A percentile compares a stretch with the other conserved stretches of the same genome.
Evolutionary conservation across 2,888 invertebrate genomes (phyloP).

Genomic region (Drosophila koepferae): DNA sequence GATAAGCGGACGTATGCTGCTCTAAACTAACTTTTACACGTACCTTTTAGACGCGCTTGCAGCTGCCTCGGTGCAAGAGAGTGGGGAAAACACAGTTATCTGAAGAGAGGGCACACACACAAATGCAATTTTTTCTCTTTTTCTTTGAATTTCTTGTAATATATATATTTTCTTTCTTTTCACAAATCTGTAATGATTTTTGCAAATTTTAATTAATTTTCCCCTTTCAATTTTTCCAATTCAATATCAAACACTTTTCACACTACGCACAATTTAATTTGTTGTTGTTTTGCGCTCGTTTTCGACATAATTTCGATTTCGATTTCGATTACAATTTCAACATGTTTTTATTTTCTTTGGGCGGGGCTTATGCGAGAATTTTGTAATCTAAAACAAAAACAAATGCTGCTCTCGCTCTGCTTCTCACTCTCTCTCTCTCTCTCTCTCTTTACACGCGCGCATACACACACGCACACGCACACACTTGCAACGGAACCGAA

Average conservation of each 20-base stretch:
- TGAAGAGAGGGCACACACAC: constrained; percentile 14
- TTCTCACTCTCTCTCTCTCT: constrained; percentile 8
- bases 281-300: constrained; percentile 49
- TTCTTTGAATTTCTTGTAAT: neutral
- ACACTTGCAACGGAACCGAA: constrained; percentile 48
- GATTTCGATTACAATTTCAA: constrained; percentile 57
- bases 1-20: constrained; percentile 53
- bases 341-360: constrained; percentile 57
- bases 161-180: neutral
- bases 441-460: neutral
- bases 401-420: constrained; percentile 35
- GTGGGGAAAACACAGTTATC: constrained; percentile 7
- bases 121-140: constrained; percentile 2
- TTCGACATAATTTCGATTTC: constrained; percentile 45
- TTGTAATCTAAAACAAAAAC: constrained; percentile 69
- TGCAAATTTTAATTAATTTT: constrained; percentile 30
- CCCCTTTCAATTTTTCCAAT: constrained; percentile 16
- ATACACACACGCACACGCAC: constrained; percentile 14
- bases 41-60: constrained; percentile 67
- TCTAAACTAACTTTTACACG: constrained; percentile 29
- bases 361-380: constrained; percentile 52
- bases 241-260: constrained; percentile 46
- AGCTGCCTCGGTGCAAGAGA: constrained; percentile 20
- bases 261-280: constrained; percentile 24
- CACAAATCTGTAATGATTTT: constrained; percentile 23